A percentile compares a stretch with the other conserved stretches of the same genome.
Evolutionary conservation across 2,797 vertebrate species (phyloP).

Genomic region (Gadopsis bispinosus): DNA sequence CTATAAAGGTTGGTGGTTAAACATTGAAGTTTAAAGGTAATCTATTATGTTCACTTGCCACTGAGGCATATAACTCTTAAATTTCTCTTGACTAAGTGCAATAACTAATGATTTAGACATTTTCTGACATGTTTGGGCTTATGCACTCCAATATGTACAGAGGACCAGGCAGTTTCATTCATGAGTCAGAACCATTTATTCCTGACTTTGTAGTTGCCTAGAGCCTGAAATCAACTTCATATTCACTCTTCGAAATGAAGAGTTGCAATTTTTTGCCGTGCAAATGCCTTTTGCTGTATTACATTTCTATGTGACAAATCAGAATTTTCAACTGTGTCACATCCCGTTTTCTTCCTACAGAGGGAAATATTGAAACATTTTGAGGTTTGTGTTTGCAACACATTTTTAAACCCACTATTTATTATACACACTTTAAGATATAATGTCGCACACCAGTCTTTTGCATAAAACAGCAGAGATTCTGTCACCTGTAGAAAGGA

Average conservation of each 20-base stretch:
- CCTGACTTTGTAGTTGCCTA: neutral
- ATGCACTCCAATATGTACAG: neutral
- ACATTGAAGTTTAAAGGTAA: neutral
- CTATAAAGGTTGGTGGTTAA: neutral
- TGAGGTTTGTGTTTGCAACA: neutral
- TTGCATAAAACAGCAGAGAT: neutral
- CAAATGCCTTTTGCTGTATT: neutral
- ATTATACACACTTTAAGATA: neutral
- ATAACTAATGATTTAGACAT: neutral
- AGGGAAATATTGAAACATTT: neutral
- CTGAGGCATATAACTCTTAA: neutral
- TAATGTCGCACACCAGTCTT: neutral
- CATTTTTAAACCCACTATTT: too few relatives aligned
- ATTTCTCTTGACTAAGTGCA: neutral
- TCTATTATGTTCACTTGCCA: neutral
- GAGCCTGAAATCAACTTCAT: neutral
- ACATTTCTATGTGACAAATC: neutral
- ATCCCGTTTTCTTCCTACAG: neutral
- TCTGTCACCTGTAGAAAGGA: neutral
- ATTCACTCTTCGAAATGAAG: neutral
- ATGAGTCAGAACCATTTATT: neutral
- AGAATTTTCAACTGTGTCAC: neutral
- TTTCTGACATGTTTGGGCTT: neutral
- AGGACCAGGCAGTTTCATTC: neutral
- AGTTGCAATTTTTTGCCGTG: neutral